Base-by-base conservation (phyloP, 2,888 invertebrate genomes). In the Augochlorella aurata region DNA sequence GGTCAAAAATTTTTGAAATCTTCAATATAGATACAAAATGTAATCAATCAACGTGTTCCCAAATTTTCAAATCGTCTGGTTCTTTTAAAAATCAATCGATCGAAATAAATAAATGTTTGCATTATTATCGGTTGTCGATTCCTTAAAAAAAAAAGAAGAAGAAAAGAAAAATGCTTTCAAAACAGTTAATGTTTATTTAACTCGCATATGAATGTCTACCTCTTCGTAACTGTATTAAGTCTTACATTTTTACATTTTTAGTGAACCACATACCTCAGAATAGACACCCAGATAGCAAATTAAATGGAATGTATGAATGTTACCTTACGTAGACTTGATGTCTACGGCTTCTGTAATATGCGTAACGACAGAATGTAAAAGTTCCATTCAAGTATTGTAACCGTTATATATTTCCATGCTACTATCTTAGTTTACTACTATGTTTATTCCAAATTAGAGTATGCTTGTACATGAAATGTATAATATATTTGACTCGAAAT, bases 171-270 rank as follows among this genome's bases (percentile, higher is more conserved):
- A 73, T 71, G 65, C 58, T 73, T 81, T 82, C 67, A 78, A 74
- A 83, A 85, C 49, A 76, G 67, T 85, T 82, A 83, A 83, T 66
- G 86, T 87, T 88, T 88, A 89, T 88, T 91, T 90, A 88, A 89
- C 87, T 88, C 89, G 87, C 88, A 90, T 90, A 90, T 89, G 88
- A 90, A 89, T 90, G 90, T 91, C 92, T 92, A 92, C 92, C 92
- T 92, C 92, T 90, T 91, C 88, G 86, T 91, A 91, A 92, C 87
- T 91, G 91, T 92, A 93, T 93, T 93, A 92, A 92, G 91, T 92
- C 92, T 93, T 92, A 92, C 92, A 93, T 90, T 91, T 92, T 93
- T 93, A 93, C 92, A 92, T 90, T 91, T 92, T 92, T 92, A 93
- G 92, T 91, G 92, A 81, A 93, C 93, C 92, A 89, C 91, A 93